These are phyloP conservation scores for Lutjanus erythropterus DNA, from an alignment of 2,113 vertebrate species.

Conservation along the genomic window DNA sequence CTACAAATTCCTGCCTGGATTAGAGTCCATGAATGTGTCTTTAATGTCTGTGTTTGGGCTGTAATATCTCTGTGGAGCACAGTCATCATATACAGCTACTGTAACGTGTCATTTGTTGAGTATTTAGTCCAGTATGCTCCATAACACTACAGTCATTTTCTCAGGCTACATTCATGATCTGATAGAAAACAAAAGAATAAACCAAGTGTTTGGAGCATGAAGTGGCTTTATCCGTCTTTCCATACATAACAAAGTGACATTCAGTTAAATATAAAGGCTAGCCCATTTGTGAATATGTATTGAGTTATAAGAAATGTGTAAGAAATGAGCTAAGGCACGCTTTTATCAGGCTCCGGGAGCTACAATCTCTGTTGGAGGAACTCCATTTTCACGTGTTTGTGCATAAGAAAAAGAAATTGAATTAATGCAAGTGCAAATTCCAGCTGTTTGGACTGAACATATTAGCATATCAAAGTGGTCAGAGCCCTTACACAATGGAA, in stretches of 20 bases:
- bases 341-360: conserved; percentile 81
- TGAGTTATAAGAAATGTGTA: conserved; percentile 68
- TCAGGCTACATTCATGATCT: background rate
- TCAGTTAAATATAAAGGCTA: conserved; percentile 42
- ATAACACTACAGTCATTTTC: background rate
- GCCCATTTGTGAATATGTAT: background rate
- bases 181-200: conserved; percentile 11
- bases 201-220: conserved; percentile 33
- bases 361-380: conserved; percentile 79
- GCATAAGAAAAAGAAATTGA: conserved; percentile 87
- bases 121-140: background rate
- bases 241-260: conserved; percentile 40
- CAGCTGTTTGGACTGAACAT: conserved; percentile 90
- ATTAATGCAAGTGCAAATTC: conserved; percentile 94
- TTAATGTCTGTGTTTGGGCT: conserved; percentile 27
- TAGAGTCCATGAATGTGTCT: conserved; percentile 44
- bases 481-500: conserved; percentile 89
- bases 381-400: conserved; percentile 90
- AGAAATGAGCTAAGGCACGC: conserved; percentile 79
- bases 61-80: background rate
- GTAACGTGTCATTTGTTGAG: background rate
- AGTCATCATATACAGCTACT: conserved; percentile 2
- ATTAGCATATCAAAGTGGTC: conserved; percentile 98
- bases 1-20: conserved; percentile 46
- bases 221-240: conserved; percentile 30